phyloP scores from a whole-genome alignment of 1,140 invertebrate species.

The Cotesia glomerata region DNA sequence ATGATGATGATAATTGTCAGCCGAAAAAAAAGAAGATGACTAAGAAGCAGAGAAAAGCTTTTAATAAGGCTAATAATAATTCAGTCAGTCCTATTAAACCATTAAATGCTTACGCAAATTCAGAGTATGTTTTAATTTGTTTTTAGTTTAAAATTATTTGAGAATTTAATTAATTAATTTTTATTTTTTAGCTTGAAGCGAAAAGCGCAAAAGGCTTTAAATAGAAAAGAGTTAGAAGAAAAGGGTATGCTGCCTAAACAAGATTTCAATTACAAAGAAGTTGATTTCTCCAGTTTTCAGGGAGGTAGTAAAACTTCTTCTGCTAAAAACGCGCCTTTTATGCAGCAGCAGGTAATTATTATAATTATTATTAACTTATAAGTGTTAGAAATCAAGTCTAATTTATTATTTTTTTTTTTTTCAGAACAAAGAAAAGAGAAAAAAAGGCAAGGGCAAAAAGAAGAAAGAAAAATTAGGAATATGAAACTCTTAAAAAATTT shows the following conservation, averaged over 20 bases:
- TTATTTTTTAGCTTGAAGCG: conserved; percentile 33
- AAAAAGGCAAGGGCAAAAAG: conserved; percentile 29
- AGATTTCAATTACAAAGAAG: conserved; percentile 47
- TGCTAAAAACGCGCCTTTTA: conserved; percentile 32
- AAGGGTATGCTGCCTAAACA: conserved; percentile 46
- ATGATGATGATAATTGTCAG: background rate
- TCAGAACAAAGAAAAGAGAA: conserved; percentile 28
- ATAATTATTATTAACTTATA: background rate
- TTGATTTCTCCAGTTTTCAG: conserved; percentile 55
- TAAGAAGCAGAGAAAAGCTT: background rate
- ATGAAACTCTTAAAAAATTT: conserved; percentile 11
- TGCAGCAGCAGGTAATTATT: conserved; percentile 40
- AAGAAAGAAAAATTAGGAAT: conserved; percentile 34
- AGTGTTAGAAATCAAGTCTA: background rate
- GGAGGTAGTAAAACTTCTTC: conserved; percentile 47
- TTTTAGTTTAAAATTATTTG: too few species aligned
- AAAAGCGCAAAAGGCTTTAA: conserved; percentile 39
- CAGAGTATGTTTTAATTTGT: background rate
- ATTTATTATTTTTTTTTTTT: background rate
- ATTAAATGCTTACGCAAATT: background rate
- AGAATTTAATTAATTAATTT: background rate
- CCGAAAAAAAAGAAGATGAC: background rate
- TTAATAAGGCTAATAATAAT: background rate
- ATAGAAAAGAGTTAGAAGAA: conserved; percentile 33
- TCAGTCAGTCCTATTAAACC: background rate